Evolutionary conservation across 2,113 vertebrate genomes (phyloP), one percentile per base, ranked within the genome.

Genomic region (Ceyx margarethae): DNA sequence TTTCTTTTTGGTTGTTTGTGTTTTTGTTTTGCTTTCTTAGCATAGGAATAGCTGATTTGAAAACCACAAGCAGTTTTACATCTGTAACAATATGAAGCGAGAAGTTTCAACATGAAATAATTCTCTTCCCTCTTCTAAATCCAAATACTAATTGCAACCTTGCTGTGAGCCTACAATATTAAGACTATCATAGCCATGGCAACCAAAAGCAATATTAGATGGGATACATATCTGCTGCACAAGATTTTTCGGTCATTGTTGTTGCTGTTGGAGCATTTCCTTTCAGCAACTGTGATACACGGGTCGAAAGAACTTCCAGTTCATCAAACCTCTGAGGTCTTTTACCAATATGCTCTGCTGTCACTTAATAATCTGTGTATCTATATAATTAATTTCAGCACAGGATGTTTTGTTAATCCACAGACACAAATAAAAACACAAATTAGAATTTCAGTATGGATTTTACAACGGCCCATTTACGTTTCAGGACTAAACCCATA

Each of bases 61-160:
- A 95, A 95, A 53, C 92, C 60, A 28, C 94, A 90, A 96, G 89
- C 82, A 85, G 53, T 93, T 97, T 96, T 96, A 94, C 91, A 93
- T 95, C 94, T 83, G 29, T 94, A 94, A 94, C 93, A 92, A 85
- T 95, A 96, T 96, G 97, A 97, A 97, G 87, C 16, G 43, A 97
- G 96, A 97, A 95, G 95, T 96, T 97, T 90, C 53, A 25, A 97
- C 96, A 94, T 96, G 95, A 97, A 96, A 96, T 97, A 95, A 96
- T 97, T 97, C 97, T 97, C 96, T 93, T 95, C 89, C 54, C 95
- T 96, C 88, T 97, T 97, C 93, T 96, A 96, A 97, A 97, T 97
- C 97, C 96, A 97, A 97, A 97, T 95, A 96, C 97, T 98, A 97
- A 98, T 98, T 97, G 96, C 97, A 97, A 91, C 97, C 97, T 97